Base-by-base conservation (phyloP, 2,888 invertebrate genomes). In the Imbricaverruca yamaguchii region DNA sequence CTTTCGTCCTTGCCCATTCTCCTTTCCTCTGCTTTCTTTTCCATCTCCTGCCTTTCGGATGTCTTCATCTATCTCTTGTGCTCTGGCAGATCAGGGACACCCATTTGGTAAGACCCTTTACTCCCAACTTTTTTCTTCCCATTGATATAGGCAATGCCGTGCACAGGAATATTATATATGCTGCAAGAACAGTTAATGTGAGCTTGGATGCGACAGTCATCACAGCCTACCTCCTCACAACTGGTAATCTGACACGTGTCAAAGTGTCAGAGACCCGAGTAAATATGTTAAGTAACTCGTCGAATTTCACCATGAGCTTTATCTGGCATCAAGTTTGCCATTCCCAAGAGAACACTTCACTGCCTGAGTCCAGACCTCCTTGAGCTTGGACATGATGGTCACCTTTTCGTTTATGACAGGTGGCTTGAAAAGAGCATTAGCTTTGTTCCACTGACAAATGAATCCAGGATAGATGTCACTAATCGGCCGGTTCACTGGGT, bases 391-490 rank as follows among this genome's bases (percentile, higher is more conserved):
- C 25, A 65, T 65, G n/a, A 81, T 81, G 18, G 69, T 81, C 56
- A 81, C 21, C 61, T 82, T 74, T 25, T 25, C 55, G 53, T 79
- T 82, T 23, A 82, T 78, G 21, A 82, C 82, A 77, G 82, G 82
- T 81, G 61, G 78, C 81, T 78, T 82, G 82, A 82, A 81, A 63
- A 82, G 82, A 78, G 63, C 81, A 78, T 82, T 82, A 21, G 81
- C 81, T 78, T 82, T 81, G n/a, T 21, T 78, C 81, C 78, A 81
- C 81, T 82, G 81, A 61, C 15, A 12, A 79, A 78, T 56, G 11
- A 81, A 39, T 67, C 39, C 80, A 80, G n/a, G 69, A 25, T 80
- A 80, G 67, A 80, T 82, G 78, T 81, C 67, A 13, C 55, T 55
- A 57, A 74, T 67, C 63, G 79, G 79, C 67, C 81, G 53, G 10